Conservation (phyloP, 2,888 invertebrate genomes). For the Pyrrhia umbra region DNA sequence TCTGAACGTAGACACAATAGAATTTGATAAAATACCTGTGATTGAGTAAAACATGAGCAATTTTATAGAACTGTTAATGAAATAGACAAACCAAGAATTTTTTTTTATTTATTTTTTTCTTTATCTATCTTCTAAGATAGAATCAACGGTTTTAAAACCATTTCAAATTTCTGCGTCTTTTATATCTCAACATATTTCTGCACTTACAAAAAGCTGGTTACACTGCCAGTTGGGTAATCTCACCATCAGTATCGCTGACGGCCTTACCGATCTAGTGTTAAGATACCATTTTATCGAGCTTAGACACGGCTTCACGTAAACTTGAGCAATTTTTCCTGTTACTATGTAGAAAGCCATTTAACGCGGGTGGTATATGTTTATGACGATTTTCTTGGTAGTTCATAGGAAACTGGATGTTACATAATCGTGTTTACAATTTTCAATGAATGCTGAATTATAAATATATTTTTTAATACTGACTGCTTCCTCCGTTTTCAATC, state of each 20-base stretch:
- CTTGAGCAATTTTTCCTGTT: slow-evolving; percentile 60
- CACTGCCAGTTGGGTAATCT: slow-evolving; percentile 65
- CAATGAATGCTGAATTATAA: not conserved
- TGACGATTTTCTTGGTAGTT: slow-evolving; percentile 25
- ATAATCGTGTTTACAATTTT: not conserved
- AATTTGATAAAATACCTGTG: too few relatives aligned
- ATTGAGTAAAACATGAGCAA: too few relatives aligned
- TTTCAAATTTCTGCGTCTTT: slow-evolving; percentile 4
- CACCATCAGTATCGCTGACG: slow-evolving; percentile 70
- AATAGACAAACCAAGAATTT: too few relatives aligned
- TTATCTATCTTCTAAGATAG: not conserved
- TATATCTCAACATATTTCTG: slow-evolving; percentile 29
- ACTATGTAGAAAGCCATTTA: slow-evolving; percentile 45
- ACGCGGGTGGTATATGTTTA: slow-evolving; percentile 25
- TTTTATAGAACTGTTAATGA: too few relatives aligned
- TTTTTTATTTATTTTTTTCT: not conserved
- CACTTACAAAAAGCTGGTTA: slow-evolving; percentile 51
- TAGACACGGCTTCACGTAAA: slow-evolving; percentile 61
- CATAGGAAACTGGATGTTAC: slow-evolving; percentile 7
- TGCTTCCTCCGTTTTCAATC: too few relatives aligned
- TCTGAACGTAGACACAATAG: too few relatives aligned
- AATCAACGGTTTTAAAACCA: slow-evolving; percentile 1
- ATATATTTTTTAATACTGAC: too few relatives aligned
- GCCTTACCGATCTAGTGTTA: slow-evolving; percentile 65
- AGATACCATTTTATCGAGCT: slow-evolving; percentile 66